Evolutionary conservation across 1,140 invertebrate genomes (phyloP).

Genomic region (Scylla paramamosain): DNA sequence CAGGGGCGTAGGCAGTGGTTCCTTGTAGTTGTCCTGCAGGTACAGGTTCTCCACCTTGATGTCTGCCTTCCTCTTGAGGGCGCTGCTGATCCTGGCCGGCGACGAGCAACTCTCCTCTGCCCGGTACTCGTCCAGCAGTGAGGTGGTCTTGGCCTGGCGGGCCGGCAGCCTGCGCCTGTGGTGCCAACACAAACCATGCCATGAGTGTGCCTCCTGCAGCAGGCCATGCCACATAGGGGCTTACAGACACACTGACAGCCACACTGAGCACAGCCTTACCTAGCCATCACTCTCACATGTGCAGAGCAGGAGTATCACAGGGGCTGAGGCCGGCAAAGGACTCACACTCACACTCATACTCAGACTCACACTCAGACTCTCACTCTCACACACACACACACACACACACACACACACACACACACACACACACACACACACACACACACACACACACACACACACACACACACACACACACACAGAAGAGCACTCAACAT

Average conservation of each 20-base stretch:
- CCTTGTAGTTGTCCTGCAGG: constrained; percentile 43
- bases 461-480: too few species aligned
- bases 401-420: not conserved
- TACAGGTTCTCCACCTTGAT: constrained; percentile 52
- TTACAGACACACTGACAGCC: not conserved
- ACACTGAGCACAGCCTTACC: not conserved
- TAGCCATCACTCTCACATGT: not conserved
- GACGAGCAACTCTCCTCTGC: not conserved
- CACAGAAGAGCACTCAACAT: not conserved
- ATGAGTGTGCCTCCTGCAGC: not conserved
- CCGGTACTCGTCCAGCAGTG: not conserved
- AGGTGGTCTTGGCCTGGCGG: not conserved
- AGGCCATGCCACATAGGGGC: not conserved
- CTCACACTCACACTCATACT: constrained; percentile 1
- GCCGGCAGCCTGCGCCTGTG: not conserved
- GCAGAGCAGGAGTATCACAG: not conserved
- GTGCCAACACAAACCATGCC: not conserved
- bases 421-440: not conserved
- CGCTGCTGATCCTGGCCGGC: not conserved
- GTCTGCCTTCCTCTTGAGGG: constrained; percentile 52
- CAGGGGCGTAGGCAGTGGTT: constrained; percentile 32
- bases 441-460: not conserved
- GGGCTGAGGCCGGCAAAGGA: not conserved
- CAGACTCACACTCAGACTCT: not conserved
- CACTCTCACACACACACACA: not conserved